A percentile compares a stretch with the other conserved stretches of the same genome.
Evolutionary conservation across 2,113 vertebrate genomes (phyloP).

Genomic region (Centropus unirufus): DNA sequence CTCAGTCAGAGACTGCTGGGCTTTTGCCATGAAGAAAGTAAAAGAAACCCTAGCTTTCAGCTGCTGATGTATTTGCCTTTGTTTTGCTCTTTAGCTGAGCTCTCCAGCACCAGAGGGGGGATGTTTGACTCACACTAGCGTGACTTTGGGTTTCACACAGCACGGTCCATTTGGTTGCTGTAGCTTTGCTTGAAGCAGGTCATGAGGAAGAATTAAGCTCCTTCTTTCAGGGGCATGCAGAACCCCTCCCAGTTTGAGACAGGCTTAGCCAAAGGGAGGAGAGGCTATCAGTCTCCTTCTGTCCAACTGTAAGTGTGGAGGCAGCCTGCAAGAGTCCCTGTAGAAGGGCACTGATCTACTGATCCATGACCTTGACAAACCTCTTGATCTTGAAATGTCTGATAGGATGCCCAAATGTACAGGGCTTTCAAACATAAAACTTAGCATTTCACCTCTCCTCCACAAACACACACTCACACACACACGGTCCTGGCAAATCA

Average conservation of each 20-base stretch:
- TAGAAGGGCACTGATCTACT: not conserved
- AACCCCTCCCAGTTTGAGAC: not conserved
- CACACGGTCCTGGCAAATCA: not conserved
- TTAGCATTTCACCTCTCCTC: not conserved
- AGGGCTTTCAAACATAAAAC: not conserved
- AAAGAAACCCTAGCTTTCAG: not conserved
- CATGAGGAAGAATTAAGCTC: not conserved
- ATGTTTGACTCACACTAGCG: not conserved
- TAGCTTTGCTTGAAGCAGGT: conserved; percentile 26
- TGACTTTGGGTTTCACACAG: not conserved
- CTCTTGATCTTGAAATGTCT: not conserved
- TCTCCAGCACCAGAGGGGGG: not conserved
- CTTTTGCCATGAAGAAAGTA: not conserved
- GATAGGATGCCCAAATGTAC: not conserved
- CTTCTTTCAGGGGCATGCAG: not conserved
- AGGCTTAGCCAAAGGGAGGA: not conserved
- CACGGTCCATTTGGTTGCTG: not conserved
- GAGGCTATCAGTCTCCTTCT: not conserved
- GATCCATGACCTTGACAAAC: not conserved
- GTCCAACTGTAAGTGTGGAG: not conserved
- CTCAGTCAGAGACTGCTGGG: not conserved
- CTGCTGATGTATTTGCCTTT: conserved; percentile 1
- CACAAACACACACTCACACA: not conserved
- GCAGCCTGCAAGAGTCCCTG: not conserved
- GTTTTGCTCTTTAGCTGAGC: not conserved